These are phyloP conservation scores for Thera britannica DNA, from an alignment of 2,888 invertebrate genomes.

Conservation along the genomic window DNA sequence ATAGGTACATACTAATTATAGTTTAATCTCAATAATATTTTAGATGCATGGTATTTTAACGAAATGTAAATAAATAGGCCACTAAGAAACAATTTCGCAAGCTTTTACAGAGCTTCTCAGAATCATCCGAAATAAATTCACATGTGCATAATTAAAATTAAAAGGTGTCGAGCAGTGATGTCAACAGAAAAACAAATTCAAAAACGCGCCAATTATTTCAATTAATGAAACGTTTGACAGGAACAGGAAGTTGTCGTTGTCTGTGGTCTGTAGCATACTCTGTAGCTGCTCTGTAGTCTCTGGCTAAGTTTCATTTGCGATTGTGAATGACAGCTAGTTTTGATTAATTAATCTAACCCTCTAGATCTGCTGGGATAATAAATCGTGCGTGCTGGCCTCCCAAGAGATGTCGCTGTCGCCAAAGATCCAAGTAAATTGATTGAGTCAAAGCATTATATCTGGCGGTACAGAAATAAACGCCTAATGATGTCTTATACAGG, in stretches of 20 bases:
- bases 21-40: not conserved
- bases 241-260: constrained; percentile 73
- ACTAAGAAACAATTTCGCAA: constrained; percentile 8
- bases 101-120: constrained; percentile 6
- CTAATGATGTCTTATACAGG: constrained; percentile 82
- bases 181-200: constrained; percentile 73
- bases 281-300: constrained; percentile 42
- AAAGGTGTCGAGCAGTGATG: constrained; percentile 65
- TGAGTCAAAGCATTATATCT: constrained; percentile 71
- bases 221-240: constrained; percentile 81
- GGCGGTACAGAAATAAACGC: constrained; percentile 76
- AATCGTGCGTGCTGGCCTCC: constrained; percentile 80
- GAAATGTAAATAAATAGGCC: not conserved
- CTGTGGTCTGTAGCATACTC: constrained; percentile 33
- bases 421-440: constrained; percentile 71
- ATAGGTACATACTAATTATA: not conserved
- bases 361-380: constrained; percentile 68
- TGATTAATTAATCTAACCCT: constrained; percentile 82
- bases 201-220: constrained; percentile 80
- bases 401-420: constrained; percentile 78
- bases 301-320: constrained; percentile 70
- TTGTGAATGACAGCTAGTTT: constrained; percentile 80
- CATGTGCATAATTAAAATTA: constrained; percentile 53
- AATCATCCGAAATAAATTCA: constrained; percentile 25
- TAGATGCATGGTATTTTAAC: not conserved